Evolutionary conservation across 1,140 invertebrate genomes (phyloP).

Genomic region (Pectinophora gossypiella): DNA sequence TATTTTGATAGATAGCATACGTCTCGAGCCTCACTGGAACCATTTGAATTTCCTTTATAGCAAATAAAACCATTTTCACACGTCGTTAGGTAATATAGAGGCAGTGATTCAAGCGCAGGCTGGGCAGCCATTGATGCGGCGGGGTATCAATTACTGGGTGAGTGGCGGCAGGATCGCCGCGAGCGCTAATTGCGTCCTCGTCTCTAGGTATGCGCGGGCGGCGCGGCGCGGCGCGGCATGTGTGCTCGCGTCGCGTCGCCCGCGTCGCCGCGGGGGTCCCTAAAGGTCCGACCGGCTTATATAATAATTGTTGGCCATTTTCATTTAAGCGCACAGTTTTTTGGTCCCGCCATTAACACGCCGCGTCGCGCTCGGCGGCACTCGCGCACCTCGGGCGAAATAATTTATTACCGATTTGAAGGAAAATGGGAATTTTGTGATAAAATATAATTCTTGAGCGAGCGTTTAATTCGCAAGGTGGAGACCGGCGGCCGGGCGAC

Average conservation of each 20-base stretch:
- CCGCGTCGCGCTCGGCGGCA: conserved; percentile 35
- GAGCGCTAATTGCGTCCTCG: background rate
- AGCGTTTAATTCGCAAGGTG: conserved; percentile 23
- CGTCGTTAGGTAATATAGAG: too few species aligned
- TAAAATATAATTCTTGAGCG: conserved; percentile 32
- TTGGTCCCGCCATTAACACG: conserved; percentile 35
- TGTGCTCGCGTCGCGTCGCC: background rate
- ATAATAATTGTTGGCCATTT: conserved; percentile 45
- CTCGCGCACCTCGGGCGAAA: conserved; percentile 38
- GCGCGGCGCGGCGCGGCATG: background rate
- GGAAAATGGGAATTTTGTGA: conserved; percentile 50
- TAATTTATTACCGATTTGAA: conserved; percentile 52
- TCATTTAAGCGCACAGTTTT: conserved; percentile 29
- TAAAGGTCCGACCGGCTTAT: conserved; percentile 19
- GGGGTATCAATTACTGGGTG: background rate
- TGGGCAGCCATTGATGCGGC: background rate
- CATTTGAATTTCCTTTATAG: too few species aligned
- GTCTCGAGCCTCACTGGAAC: too few species aligned
- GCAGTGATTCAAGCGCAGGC: too few species aligned
- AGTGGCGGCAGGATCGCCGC: background rate
- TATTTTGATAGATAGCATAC: too few species aligned
- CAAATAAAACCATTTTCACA: too few species aligned
- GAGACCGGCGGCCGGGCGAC: conserved; percentile 15
- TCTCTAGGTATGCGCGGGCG: background rate
- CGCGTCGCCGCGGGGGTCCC: conserved; percentile 20